Evolutionary conservation across 92 coral and sea anemone genomes (phyloP).

Genomic region (Umimayanthus chanpuru): DNA sequence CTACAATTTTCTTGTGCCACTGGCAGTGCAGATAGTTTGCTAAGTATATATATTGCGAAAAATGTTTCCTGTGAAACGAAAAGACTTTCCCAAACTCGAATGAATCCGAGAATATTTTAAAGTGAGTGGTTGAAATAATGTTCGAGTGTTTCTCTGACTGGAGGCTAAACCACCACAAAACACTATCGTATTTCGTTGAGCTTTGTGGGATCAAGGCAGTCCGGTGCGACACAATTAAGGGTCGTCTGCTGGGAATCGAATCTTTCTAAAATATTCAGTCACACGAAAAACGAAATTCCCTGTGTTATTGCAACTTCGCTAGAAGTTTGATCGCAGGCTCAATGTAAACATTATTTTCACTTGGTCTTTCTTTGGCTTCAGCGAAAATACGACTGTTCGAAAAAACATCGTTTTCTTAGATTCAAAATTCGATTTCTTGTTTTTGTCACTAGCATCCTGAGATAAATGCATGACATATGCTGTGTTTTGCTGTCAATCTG

Average conservation of each 20-base stretch:
- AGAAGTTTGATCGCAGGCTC: conserved; percentile 44
- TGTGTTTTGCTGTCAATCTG: conserved; percentile 9
- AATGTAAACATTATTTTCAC: conserved; percentile 8
- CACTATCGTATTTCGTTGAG: conserved; percentile 27
- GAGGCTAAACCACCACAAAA: conserved; percentile 12
- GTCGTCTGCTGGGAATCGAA: background rate
- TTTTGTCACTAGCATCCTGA: conserved; percentile 19
- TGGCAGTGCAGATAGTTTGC: background rate
- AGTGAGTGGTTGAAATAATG: background rate
- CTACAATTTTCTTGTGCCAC: background rate
- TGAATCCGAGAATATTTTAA: background rate
- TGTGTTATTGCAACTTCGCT: background rate
- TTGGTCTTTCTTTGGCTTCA: background rate
- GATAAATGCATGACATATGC: conserved; percentile 10
- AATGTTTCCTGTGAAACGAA: background rate
- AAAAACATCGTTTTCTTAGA: background rate
- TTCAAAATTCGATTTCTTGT: background rate
- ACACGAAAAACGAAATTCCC: background rate
- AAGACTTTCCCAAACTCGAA: background rate
- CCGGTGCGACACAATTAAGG: conserved; percentile 11
- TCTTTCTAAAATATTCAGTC: background rate
- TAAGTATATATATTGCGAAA: background rate
- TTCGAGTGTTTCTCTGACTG: conserved; percentile 13
- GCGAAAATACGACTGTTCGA: background rate
- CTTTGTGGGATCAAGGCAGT: conserved; percentile 21